Conservation (phyloP, 2,113 vertebrate genomes). For the Uria lomvia region DNA sequence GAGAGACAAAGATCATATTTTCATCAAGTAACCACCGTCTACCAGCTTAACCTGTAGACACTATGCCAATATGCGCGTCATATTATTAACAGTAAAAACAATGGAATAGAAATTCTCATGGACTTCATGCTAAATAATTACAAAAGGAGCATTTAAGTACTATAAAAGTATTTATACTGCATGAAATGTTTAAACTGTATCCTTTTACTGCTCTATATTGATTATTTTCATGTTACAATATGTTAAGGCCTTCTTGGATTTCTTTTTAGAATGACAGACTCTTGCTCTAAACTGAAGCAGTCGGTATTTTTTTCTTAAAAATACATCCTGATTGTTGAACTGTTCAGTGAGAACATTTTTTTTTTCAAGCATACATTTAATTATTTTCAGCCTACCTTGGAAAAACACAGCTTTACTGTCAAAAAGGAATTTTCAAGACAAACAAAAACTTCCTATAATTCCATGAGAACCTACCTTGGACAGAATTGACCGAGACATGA, state of each 20-base stretch:
- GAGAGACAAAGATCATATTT: neutral
- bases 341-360: neutral
- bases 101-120: neutral
- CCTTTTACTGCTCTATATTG: neutral
- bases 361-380: neutral
- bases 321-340: neutral
- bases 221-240: neutral
- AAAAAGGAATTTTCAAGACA: neutral
- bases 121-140: neutral
- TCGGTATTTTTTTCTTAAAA: neutral
- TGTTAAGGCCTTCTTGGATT: neutral
- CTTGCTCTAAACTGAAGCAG: neutral
- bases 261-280: neutral
- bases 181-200: neutral
- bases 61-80: fast-evolving
- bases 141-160: neutral
- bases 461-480: neutral
- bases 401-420: neutral
- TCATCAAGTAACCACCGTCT: neutral
- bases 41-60: neutral
- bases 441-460: neutral
- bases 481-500: neutral
- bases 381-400: neutral
- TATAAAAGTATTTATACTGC: neutral
- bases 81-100: neutral